Percentiles rank a stretch among this genome's conserved stretches.
Evolutionary conservation across 1,140 invertebrate species (phyloP).

Genomic region (Anthonomus grandis): DNA sequence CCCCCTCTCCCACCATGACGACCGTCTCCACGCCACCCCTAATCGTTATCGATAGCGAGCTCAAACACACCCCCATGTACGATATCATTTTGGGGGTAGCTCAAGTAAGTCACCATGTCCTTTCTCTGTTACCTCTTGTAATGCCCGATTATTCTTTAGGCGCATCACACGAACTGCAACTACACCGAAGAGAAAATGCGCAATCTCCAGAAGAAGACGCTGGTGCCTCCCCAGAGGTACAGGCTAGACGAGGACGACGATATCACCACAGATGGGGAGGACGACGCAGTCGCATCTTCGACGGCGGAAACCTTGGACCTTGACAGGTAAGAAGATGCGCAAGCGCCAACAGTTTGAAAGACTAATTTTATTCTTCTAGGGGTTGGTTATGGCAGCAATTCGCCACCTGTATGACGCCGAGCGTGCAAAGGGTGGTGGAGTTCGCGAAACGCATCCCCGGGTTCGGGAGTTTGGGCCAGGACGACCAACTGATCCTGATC

Average conservation of each 20-base stretch:
- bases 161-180: constrained; percentile 27
- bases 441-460: constrained; percentile 90
- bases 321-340: constrained; percentile 50
- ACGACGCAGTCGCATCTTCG: constrained; percentile 57
- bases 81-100: constrained; percentile 85
- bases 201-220: constrained; percentile 66
- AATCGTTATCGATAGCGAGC: constrained; percentile 40
- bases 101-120: constrained; percentile 53
- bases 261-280: constrained; percentile 32
- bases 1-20: constrained; percentile 51
- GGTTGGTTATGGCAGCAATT: constrained; percentile 77
- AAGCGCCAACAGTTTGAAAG: not conserved
- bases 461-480: constrained; percentile 82
- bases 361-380: constrained; percentile 3
- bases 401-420: constrained; percentile 74
- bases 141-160: constrained; percentile 19
- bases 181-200: constrained; percentile 84
- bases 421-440: constrained; percentile 88
- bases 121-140: not conserved
- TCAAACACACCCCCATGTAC: constrained; percentile 65
- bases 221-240: constrained; percentile 58
- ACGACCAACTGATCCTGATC: constrained; percentile 91
- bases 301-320: constrained; percentile 64
- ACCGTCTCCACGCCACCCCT: constrained; percentile 31
- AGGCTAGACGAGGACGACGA: constrained; percentile 41